Conservation (phyloP, 2,113 vertebrate species). For the Carassius carassius region DNA sequence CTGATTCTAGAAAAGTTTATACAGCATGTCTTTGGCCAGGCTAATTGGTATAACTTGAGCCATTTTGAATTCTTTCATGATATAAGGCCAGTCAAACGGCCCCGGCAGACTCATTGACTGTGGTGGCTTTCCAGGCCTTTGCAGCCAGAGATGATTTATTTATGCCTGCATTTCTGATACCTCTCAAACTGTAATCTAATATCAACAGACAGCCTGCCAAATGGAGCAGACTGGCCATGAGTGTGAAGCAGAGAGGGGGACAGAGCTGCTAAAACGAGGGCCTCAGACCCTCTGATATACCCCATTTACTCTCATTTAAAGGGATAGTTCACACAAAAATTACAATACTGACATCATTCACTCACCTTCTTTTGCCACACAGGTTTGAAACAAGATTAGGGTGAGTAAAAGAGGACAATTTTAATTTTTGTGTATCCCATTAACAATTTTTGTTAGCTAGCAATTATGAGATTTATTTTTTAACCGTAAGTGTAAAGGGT, state of each 20-base stretch:
- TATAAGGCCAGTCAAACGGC: neutral
- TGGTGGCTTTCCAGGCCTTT: slow-evolving; percentile 13
- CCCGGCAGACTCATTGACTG: slow-evolving; percentile 4
- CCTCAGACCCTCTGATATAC: neutral
- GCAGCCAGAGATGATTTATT: slow-evolving; percentile 36
- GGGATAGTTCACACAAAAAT: neutral
- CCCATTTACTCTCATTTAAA: neutral
- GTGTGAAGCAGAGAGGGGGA: neutral
- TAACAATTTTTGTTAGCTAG: too few relatives aligned
- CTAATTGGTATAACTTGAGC: slow-evolving; percentile 15
- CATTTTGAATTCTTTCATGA: slow-evolving; percentile 15
- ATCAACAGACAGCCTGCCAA: slow-evolving; percentile 38
- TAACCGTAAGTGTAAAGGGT: too few relatives aligned
- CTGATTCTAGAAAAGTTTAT: neutral
- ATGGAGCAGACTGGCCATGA: slow-evolving; percentile 27
- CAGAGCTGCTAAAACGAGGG: slow-evolving; percentile 16
- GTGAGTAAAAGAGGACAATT: too few relatives aligned
- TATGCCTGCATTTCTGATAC: slow-evolving; percentile 29
- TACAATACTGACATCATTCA: neutral
- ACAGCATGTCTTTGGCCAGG: neutral
- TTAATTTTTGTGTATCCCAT: too few relatives aligned
- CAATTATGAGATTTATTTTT: too few relatives aligned
- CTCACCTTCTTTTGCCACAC: neutral
- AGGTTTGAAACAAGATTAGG: neutral
- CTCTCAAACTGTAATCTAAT: slow-evolving; percentile 9